Evolutionary conservation across 2,888 invertebrate species (phyloP).

Genomic region (Liopterus haemorrhoidalis): DNA sequence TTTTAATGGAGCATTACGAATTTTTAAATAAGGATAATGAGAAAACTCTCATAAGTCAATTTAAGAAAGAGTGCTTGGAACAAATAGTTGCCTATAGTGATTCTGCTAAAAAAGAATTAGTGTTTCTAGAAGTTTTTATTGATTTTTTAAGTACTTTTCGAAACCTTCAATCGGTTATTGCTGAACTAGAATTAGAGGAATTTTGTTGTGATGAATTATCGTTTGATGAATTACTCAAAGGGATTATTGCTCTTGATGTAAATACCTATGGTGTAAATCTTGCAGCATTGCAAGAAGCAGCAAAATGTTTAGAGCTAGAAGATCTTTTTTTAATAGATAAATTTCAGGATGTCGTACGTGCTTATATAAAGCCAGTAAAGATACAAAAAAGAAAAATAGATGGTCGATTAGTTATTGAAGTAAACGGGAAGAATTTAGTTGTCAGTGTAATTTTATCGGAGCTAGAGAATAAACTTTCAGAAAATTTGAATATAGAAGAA

Average conservation of each 20-base stretch:
- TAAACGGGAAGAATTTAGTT: constrained; percentile 27
- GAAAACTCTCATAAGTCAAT: constrained; percentile 5
- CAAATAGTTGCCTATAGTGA: constrained; percentile 10
- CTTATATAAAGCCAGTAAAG: constrained; percentile 21
- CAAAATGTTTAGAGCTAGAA: constrained; percentile 7
- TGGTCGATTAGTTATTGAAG: constrained; percentile 27
- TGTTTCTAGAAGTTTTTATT: constrained; percentile 18
- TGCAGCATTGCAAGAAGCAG: constrained; percentile 15
- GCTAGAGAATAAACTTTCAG: constrained; percentile 13
- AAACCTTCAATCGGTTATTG: constrained; percentile 11
- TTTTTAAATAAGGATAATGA: not conserved
- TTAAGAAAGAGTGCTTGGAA: constrained; percentile 15
- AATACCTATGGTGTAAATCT: constrained; percentile 13
- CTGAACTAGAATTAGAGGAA: constrained; percentile 14
- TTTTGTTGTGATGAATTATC: constrained; percentile 20
- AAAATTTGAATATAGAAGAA: constrained; percentile 27
- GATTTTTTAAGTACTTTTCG: constrained; percentile 20
- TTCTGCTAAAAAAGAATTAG: constrained; percentile 22
- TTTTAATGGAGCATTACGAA: constrained; percentile 11
- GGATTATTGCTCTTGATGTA: constrained; percentile 18
- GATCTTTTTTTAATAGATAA: constrained; percentile 13
- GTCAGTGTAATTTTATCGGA: constrained; percentile 26
- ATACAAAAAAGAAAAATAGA: constrained; percentile 15
- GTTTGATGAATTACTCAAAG: constrained; percentile 15
- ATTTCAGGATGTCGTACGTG: constrained; percentile 16